phyloP scores from a whole-genome alignment of 1,140 invertebrate genomes.

The Sminthurides bifidus region DNA sequence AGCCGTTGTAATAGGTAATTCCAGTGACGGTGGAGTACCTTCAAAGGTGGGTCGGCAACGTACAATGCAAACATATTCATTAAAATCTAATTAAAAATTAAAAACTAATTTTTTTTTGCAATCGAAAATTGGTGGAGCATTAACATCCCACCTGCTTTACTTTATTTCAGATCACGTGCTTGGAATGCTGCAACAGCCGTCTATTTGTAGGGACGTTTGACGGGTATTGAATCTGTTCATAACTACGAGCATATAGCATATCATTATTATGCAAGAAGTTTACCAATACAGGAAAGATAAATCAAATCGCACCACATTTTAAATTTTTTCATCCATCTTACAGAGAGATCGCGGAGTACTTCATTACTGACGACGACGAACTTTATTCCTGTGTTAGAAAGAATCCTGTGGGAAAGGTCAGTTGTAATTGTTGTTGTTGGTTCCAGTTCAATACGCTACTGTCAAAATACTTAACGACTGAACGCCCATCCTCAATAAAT shows the following conservation, averaged over 20 bases:
- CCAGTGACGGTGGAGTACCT: constrained; percentile 15
- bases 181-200: constrained; percentile 27
- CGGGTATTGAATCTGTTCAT: constrained; percentile 26
- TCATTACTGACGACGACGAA: constrained; percentile 25
- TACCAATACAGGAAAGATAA: constrained; percentile 1
- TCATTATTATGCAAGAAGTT: too few relatives aligned
- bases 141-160: too few relatives aligned
- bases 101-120: not conserved
- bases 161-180: constrained; percentile 23
- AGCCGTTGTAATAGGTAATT: constrained; percentile 18
- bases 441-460: not conserved
- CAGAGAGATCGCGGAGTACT: constrained; percentile 25
- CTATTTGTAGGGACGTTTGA: constrained; percentile 29
- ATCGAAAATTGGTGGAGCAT: not conserved
- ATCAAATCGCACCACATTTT: not conserved
- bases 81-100: not conserved
- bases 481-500: not conserved
- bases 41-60: constrained; percentile 15
- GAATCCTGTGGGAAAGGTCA: not conserved
- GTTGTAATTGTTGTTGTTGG: not conserved
- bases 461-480: not conserved
- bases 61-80: not conserved
- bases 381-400: constrained; percentile 19
- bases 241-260: too few relatives aligned
- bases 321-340: constrained; percentile 1